Conservation (phyloP, 2,797 vertebrate genomes). For the Craterocephalus amniculus region DNA sequence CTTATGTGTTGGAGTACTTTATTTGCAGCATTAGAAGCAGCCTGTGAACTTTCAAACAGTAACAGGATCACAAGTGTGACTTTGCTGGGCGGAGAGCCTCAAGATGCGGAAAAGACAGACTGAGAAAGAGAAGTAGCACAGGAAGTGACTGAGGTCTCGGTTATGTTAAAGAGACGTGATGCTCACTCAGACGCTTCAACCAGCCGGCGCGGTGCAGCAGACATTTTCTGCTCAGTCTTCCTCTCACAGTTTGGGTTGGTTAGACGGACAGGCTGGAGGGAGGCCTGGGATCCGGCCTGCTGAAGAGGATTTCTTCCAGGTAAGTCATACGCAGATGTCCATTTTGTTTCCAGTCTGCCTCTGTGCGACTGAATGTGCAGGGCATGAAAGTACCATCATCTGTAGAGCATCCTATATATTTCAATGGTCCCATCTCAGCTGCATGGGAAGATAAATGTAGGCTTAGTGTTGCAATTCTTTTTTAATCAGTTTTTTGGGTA, state of each 20-base stretch:
- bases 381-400: not conserved
- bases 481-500: not conserved
- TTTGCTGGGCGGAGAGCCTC: not conserved
- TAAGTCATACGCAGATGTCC: conserved; percentile 32
- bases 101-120: conserved; percentile 35
- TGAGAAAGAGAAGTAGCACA: conserved; percentile 82
- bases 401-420: not conserved
- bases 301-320: conserved; percentile 75
- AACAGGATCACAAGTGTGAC: conserved; percentile 11
- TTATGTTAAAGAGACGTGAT: conserved; percentile 47
- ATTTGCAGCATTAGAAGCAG: not conserved
- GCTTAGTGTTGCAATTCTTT: not conserved
- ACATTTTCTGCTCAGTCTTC: conserved; percentile 44
- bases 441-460: not conserved
- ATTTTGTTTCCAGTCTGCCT: not conserved
- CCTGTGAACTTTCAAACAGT: not conserved
- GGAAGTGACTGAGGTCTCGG: conserved; percentile 82
- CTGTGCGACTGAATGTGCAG: not conserved
- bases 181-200: conserved; percentile 27
- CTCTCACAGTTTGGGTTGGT: conserved; percentile 19
- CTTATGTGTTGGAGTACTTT: too few species aligned
- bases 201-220: conserved; percentile 30
- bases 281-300: conserved; percentile 59
- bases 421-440: not conserved
- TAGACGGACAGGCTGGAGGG: conserved; percentile 67